Evolutionary conservation across 2,113 vertebrate genomes (phyloP).

Genomic region (Oncorhynchus nerka): DNA sequence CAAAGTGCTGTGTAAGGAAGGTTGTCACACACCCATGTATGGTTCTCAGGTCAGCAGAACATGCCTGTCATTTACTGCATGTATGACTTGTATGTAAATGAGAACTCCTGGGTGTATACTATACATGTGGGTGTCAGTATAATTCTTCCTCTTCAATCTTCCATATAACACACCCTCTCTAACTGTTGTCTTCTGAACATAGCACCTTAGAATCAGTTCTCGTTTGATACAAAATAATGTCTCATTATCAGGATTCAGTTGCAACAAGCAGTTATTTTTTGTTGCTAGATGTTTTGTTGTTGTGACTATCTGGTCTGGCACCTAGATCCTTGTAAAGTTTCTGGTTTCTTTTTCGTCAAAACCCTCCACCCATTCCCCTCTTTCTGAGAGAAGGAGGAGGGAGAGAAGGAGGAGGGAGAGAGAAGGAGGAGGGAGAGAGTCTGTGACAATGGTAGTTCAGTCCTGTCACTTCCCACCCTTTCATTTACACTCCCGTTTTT

Average conservation of each 20-base stretch:
- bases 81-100: conserved; percentile 47
- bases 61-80: conserved; percentile 57
- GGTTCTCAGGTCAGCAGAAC: conserved; percentile 52
- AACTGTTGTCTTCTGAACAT: no score
- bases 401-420: not conserved
- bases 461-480: not conserved
- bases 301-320: conserved; percentile 16
- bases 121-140: not conserved
- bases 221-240: not conserved
- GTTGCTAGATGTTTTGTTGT: not conserved
- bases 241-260: not conserved
- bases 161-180: not conserved
- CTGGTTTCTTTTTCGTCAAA: not conserved
- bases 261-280: not conserved
- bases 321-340: not conserved
- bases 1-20: conserved; percentile 23
- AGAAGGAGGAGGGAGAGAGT: not conserved
- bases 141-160: not conserved
- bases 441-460: not conserved
- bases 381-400: conserved; percentile 6
- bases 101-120: conserved; percentile 13
- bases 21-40: not conserved
- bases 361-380: not conserved
- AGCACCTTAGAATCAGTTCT: not conserved
- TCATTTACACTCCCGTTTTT: not conserved